Evolutionary conservation across 2,113 vertebrate species (phyloP).

Genomic region (Chelonoidis abingdonii): DNA sequence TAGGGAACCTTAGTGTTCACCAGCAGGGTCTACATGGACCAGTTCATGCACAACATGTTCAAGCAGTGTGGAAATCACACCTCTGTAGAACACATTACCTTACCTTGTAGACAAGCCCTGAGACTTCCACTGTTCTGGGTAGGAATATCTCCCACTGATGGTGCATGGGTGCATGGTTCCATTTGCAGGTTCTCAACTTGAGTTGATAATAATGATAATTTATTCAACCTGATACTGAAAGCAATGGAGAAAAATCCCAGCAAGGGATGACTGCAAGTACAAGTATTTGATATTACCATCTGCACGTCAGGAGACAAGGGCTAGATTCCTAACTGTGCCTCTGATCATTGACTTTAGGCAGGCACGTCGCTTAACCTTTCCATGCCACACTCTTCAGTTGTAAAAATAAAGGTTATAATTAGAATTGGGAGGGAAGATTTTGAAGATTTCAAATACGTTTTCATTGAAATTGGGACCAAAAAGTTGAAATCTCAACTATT

Average conservation of each 20-base stretch:
- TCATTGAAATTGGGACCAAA: not conserved
- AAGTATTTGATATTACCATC: not conserved
- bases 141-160: not conserved
- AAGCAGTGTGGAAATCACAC: not conserved
- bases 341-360: constrained; percentile 28
- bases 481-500: not conserved
- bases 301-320: not conserved
- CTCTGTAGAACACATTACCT: not conserved
- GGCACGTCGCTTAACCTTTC: constrained; percentile 12
- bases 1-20: not conserved
- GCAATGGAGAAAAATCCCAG: constrained; percentile 29
- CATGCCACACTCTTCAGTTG: constrained; percentile 33
- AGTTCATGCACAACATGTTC: not conserved
- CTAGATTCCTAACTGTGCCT: constrained; percentile 32
- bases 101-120: not conserved
- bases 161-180: not conserved
- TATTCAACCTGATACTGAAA: constrained; percentile 2
- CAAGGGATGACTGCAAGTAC: not conserved
- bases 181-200: not conserved
- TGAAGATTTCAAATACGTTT: not conserved
- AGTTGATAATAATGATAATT: not conserved
- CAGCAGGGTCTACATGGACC: not conserved
- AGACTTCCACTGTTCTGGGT: not conserved
- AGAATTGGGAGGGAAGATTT: not conserved
- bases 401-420: not conserved